phyloP scores from a whole-genome alignment of 1,140 invertebrate species.

The Drosophila nasuta region DNA sequence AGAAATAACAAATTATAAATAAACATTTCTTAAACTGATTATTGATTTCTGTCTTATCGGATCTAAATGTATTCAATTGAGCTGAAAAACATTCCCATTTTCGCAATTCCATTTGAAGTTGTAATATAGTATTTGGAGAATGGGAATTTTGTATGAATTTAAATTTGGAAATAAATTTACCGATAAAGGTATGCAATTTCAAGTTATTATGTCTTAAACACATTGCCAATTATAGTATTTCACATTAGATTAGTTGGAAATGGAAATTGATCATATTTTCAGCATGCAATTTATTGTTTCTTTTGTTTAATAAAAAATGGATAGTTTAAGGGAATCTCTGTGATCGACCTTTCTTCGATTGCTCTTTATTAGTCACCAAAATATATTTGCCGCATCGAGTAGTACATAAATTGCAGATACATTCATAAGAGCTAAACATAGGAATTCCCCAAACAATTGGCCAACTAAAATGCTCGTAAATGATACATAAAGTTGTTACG shows the following conservation, averaged over 20 bases:
- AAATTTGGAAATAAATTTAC: no score
- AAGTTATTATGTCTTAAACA: no score
- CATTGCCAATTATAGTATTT: no score
- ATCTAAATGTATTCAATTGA: no score
- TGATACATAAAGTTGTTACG: slow-evolving; percentile 39
- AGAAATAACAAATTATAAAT: not conserved
- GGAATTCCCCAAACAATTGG: slow-evolving; percentile 62
- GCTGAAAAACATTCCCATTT: no score
- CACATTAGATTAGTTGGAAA: not conserved
- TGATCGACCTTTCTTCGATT: slow-evolving; percentile 63
- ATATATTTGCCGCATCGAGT: slow-evolving; percentile 74
- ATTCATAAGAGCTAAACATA: slow-evolving; percentile 48
- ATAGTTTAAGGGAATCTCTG: slow-evolving; percentile 11
- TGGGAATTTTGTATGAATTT: no score
- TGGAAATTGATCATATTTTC: not conserved
- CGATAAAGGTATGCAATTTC: no score
- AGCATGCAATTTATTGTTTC: not conserved
- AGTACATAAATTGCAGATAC: slow-evolving; percentile 65
- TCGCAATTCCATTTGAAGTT: no score
- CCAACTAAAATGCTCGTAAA: slow-evolving; percentile 72
- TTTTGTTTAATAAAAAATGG: not conserved
- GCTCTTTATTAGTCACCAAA: slow-evolving; percentile 80
- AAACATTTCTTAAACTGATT: not conserved
- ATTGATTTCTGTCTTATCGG: no score
- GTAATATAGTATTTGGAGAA: no score